Evolutionary conservation across 2,113 vertebrate genomes (phyloP).

Genomic region (Etheostoma cragini): DNA sequence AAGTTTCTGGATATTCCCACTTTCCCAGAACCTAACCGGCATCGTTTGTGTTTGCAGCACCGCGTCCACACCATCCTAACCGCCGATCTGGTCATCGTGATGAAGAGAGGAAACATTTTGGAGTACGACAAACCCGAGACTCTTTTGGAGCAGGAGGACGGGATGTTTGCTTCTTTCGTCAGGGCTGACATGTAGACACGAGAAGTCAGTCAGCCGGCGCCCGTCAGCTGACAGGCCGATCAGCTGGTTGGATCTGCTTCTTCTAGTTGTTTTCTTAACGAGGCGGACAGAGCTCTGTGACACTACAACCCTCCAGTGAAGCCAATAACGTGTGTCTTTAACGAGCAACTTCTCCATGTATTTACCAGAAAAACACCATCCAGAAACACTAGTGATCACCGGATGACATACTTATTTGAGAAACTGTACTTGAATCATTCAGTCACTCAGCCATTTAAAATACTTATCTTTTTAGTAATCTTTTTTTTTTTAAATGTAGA

Average conservation of each 20-base stretch:
- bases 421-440: slow-evolving; percentile 17
- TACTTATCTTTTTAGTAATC: not conserved
- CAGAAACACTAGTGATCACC: not conserved
- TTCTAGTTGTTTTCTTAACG: not conserved
- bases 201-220: fast-evolving
- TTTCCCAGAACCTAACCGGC: not conserved
- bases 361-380: not conserved
- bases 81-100: slow-evolving; percentile 96
- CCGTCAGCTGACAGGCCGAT: not conserved
- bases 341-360: not conserved
- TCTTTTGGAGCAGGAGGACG: slow-evolving; percentile 91
- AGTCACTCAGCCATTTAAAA: not conserved
- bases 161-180: slow-evolving; percentile 96
- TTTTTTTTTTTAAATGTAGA: not conserved
- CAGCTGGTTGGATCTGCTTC: not conserved
- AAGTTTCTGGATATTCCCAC: too few relatives aligned
- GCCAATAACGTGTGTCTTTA: not conserved
- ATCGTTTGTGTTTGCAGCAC: slow-evolving; percentile 84
- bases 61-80: slow-evolving; percentile 98
- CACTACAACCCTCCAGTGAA: not conserved
- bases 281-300: not conserved
- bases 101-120: slow-evolving; percentile 96
- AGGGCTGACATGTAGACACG: slow-evolving; percentile 93
- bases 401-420: slow-evolving; percentile 7
- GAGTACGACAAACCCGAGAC: slow-evolving; percentile 94